Base-by-base conservation (phyloP, 23 tunicate species). In the Clavelina lepadiformis region DNA sequence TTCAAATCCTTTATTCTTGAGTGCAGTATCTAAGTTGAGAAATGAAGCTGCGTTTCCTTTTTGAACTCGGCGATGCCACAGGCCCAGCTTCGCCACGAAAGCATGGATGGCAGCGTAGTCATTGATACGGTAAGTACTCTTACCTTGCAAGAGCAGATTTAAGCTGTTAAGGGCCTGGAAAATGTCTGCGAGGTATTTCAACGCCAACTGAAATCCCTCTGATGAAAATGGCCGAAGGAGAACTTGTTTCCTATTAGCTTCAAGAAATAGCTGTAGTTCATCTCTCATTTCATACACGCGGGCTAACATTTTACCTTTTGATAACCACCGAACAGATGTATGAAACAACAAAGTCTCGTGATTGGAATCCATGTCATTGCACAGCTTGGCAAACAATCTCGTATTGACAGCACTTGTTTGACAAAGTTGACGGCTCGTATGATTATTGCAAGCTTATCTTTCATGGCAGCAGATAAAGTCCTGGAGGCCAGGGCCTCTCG, bases 231-330 rank as follows among this genome's bases (percentile, higher is more conserved):
- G 3, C 63, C 52, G 25, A 22, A 69, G 63, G 28, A 69, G 47
- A 69, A 52, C 63, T 28, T 69, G 47, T 35, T 52, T 54, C 55
- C 75, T 63, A 30, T 52, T 62, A 69, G 75, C 26, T 69, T 69
- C 49, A 33, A 69, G 63, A 69, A 69, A 69, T 69, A 27, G 75
- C 75, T 21, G 46, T 23, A 46, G 46, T 66, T 66, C 68, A 35
- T 73, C 78, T 60, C 78, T 58, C 78, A 73, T 73, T 35, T 64
- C 83, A 68, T 56, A 68, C 24, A 67, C 75, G 28, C 83, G 67
- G 37, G 66, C 75, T 32, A 77, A 38, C 67, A 57, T 57, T 27
- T 59, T 69, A 35, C 65, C 85, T 38, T 69, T 79, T 58, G 77
- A 79, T 46, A 68, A 32, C 85, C 76, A 64, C 19, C 69, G 31